Conservation (phyloP, 2,113 vertebrate species). For the Opisthocomus hoazin region DNA sequence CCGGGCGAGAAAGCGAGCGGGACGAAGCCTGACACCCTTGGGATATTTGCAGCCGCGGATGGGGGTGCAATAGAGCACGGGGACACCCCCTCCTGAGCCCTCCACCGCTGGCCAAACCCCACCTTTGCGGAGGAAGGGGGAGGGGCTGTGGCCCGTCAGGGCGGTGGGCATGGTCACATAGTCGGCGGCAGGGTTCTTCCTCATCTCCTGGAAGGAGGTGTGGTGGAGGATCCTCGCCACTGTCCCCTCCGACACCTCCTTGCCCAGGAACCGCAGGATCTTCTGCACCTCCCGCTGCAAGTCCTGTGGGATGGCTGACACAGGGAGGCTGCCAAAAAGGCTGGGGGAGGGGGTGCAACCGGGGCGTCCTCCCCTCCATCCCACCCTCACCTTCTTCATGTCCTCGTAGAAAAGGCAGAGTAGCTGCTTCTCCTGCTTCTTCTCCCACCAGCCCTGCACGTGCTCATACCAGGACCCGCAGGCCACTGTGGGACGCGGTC, state of each 20-base stretch:
- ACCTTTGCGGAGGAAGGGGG: conserved; percentile 66
- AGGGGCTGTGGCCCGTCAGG: conserved; percentile 55
- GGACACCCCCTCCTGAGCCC: not conserved
- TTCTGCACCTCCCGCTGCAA: conserved; percentile 55
- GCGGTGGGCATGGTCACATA: conserved; percentile 29
- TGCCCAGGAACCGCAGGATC: conserved; percentile 73
- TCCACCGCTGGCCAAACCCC: fast-evolving
- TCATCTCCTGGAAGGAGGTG: conserved; percentile 77
- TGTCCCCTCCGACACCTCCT: conserved; percentile 45
- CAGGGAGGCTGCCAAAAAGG: not conserved
- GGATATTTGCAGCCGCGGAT: not conserved
- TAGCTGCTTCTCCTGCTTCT: conserved; percentile 69
- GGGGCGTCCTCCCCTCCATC: not conserved
- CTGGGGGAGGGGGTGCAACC: fast-evolving
- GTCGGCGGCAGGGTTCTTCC: conserved; percentile 72
- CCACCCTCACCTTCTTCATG: conserved; percentile 74
- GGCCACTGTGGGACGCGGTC: conserved; percentile 31
- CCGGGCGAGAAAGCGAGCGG: not conserved
- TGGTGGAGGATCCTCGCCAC: conserved; percentile 57
- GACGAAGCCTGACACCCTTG: not conserved
- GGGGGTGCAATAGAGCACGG: not conserved
- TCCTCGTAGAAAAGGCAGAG: conserved; percentile 85
- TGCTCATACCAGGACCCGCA: conserved; percentile 83
- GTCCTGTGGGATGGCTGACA: conserved; percentile 36
- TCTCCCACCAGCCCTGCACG: conserved; percentile 79